Evolutionary conservation across 1,140 invertebrate genomes (phyloP).

Genomic region (Gryon sp.): DNA sequence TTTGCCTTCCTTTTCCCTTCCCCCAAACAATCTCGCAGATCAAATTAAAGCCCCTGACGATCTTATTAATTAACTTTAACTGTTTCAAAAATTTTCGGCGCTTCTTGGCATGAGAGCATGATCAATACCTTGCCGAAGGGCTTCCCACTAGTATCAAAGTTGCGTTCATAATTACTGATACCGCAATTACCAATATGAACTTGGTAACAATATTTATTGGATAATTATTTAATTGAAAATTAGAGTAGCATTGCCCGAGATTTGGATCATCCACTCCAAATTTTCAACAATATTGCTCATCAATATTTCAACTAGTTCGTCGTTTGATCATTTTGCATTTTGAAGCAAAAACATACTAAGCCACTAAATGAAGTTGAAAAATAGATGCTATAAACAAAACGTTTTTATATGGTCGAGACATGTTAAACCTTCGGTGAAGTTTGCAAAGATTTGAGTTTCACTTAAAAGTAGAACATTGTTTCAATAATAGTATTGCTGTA

Average conservation of each 20-base stretch:
- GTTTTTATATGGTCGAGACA: too few relatives aligned
- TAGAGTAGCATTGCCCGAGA: too few relatives aligned
- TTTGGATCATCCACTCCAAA: too few relatives aligned
- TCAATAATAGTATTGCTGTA: constrained; percentile 22
- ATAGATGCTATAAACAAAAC: too few relatives aligned
- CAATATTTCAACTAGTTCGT: too few relatives aligned
- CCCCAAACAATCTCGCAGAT: background rate
- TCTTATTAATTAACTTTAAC: constrained; percentile 43
- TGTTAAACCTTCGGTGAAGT: too few relatives aligned
- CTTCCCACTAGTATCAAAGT: constrained; percentile 41
- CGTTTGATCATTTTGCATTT: too few relatives aligned
- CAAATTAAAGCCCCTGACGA: constrained; percentile 22
- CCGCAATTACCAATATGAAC: constrained; percentile 41
- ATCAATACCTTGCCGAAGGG: constrained; percentile 40
- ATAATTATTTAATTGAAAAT: constrained; percentile 40
- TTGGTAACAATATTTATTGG: constrained; percentile 47
- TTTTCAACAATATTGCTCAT: too few relatives aligned
- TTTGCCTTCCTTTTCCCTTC: background rate
- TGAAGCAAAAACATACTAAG: too few relatives aligned
- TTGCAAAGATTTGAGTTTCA: too few relatives aligned
- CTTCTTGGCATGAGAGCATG: constrained; percentile 21
- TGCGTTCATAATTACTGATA: constrained; percentile 34
- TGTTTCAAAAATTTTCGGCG: constrained; percentile 17
- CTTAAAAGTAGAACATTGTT: too few relatives aligned
- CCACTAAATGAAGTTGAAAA: too few relatives aligned